Percentiles rank a stretch among this genome's conserved stretches.
These are phyloP conservation scores for Sphaeramia orbicularis DNA, from an alignment of 2,797 vertebrate species.

Conservation along the genomic window DNA sequence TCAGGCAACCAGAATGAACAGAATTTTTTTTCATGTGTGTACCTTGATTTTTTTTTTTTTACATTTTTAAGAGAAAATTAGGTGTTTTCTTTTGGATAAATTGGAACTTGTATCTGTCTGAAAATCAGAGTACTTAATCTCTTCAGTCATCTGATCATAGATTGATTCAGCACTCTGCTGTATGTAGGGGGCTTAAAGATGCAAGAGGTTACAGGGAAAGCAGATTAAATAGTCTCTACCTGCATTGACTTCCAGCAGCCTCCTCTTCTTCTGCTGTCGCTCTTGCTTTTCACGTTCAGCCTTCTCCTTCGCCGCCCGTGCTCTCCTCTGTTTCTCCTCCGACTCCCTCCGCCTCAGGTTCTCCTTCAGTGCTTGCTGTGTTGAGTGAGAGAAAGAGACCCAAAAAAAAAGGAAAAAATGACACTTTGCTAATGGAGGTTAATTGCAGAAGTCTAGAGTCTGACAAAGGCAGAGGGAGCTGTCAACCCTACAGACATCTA, in stretches of 20 bases:
- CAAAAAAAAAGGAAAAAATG: slow-evolving; percentile 39
- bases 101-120: slow-evolving; percentile 32
- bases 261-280: slow-evolving; percentile 94
- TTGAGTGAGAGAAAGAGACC: slow-evolving; percentile 32
- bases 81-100: slow-evolving; percentile 32
- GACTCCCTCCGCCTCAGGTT: slow-evolving; percentile 90
- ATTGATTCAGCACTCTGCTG: slow-evolving; percentile 44
- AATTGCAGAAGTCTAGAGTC: slow-evolving; percentile 62
- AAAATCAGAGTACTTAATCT: slow-evolving; percentile 55
- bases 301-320: slow-evolving; percentile 92
- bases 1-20: slow-evolving; percentile 26
- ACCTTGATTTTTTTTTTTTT: too few species aligned
- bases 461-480: slow-evolving; percentile 58
- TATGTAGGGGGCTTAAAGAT: slow-evolving; percentile 30
- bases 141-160: slow-evolving; percentile 28
- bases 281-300: slow-evolving; percentile 93
- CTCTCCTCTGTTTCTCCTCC: slow-evolving; percentile 94
- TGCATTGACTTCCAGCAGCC: slow-evolving; percentile 92
- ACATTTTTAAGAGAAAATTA: slow-evolving; percentile 23
- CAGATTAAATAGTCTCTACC: slow-evolving; percentile 81
- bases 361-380: slow-evolving; percentile 94
- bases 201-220: slow-evolving; percentile 41
- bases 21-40: slow-evolving; percentile 7
- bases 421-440: slow-evolving; percentile 68
- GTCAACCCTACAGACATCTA: slow-evolving; percentile 59